These are phyloP conservation scores for Harpegnathos saltator DNA, from an alignment of 1,140 invertebrate species.

Conservation along the genomic window DNA sequence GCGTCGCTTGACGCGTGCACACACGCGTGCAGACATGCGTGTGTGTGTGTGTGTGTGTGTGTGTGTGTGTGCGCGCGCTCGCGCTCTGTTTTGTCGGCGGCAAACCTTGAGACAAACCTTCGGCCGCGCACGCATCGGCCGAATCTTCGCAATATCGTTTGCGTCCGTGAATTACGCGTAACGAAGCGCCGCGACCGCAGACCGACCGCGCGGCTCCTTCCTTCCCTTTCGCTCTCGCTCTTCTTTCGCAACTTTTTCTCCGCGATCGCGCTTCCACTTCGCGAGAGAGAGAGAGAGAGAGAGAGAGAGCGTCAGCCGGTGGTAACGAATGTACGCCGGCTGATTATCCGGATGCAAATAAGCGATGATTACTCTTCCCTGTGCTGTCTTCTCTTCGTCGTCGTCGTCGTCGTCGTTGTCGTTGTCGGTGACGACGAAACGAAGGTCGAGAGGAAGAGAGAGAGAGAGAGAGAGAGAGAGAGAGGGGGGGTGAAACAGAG, in stretches of 20 bases:
- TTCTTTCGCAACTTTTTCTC: background rate
- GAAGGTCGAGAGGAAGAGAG: background rate
- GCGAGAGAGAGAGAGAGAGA: too few relatives aligned
- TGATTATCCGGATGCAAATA: conserved; percentile 58
- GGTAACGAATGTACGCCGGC: conserved; percentile 10
- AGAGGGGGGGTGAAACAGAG: background rate
- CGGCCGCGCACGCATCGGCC: too few relatives aligned
- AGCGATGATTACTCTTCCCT: conserved; percentile 39
- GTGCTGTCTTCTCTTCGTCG: conserved; percentile 13
- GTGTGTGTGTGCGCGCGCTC: background rate
- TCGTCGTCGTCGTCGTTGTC: background rate
- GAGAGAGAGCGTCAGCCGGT: too few relatives aligned
- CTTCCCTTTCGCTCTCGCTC: background rate
- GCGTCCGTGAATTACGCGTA: background rate
- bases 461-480: conserved; percentile 9
- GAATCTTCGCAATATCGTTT: conserved; percentile 8
- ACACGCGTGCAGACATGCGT: background rate
- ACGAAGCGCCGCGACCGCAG: background rate
- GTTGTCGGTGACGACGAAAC: background rate
- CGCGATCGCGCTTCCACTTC: background rate
- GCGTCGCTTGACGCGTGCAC: background rate
- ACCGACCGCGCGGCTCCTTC: background rate
- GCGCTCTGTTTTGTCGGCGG: too few relatives aligned
- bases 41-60: background rate
- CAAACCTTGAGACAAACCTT: too few relatives aligned